Conservation (phyloP, 2,113 vertebrate species). For the Ovis canadensis region DNA sequence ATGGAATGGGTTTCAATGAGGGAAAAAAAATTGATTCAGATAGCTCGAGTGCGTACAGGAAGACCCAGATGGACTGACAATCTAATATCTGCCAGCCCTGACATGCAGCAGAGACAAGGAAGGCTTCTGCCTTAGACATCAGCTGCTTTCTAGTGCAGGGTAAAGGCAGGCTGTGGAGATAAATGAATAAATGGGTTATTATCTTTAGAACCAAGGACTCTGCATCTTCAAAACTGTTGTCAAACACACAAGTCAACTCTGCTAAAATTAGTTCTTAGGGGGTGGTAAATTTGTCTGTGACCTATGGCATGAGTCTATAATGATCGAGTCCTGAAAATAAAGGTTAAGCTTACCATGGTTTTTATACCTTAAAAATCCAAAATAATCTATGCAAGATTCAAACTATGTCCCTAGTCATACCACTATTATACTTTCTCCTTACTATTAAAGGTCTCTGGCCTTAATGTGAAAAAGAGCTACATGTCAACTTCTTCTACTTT, state of each 20-base stretch:
- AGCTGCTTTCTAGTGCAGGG: neutral
- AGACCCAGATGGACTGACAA: neutral
- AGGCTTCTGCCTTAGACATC: neutral
- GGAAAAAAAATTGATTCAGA: conserved; percentile 24
- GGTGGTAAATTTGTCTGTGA: neutral
- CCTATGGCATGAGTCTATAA: neutral
- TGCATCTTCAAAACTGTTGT: neutral
- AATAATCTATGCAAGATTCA: neutral
- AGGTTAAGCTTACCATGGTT: neutral
- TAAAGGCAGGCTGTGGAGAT: neutral
- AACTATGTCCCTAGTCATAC: neutral
- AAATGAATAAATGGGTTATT: neutral
- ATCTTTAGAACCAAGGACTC: neutral
- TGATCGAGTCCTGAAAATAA: neutral
- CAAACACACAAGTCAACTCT: neutral
- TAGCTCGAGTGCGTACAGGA: neutral
- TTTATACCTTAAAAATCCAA: neutral
- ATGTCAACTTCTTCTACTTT: neutral
- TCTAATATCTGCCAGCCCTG: neutral
- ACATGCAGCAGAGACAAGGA: neutral
- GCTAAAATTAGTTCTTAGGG: neutral
- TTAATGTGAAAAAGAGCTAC: neutral
- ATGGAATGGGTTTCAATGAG: conserved; percentile 59
- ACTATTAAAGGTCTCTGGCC: neutral
- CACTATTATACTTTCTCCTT: neutral